Percentiles rank a stretch among this genome's conserved stretches.
These are phyloP conservation scores for Dryobota labecula DNA, from an alignment of 2,888 invertebrate species.

Conservation along the genomic window DNA sequence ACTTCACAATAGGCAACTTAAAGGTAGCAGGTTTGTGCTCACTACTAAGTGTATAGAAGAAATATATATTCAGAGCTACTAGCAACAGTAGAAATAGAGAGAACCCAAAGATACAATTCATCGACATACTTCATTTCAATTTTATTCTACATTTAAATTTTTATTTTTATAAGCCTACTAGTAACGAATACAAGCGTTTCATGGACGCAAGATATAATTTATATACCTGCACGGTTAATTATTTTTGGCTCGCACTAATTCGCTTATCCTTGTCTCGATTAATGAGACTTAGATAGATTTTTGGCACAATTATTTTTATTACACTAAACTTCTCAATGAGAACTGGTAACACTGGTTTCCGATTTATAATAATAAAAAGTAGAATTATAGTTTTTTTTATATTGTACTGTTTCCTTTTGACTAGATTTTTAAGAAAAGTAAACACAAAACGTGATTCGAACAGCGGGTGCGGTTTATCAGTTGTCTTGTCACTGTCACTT, in stretches of 20 bases:
- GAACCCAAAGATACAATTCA: constrained; percentile 87
- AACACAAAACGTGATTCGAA: constrained; percentile 4
- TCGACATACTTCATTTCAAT: constrained; percentile 78
- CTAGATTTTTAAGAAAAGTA: constrained; percentile 14
- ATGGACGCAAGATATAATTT: constrained; percentile 18
- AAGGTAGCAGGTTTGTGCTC: constrained; percentile 73
- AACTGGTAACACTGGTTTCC: neutral
- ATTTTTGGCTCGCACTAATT: constrained; percentile 49
- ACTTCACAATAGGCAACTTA: constrained; percentile 75
- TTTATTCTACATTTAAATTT: constrained; percentile 14
- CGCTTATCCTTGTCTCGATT: constrained; percentile 43
- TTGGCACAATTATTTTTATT: constrained; percentile 37
- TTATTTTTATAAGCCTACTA: neutral
- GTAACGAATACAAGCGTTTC: constrained; percentile 17
- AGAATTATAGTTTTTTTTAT: neutral
- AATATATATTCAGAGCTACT: constrained; percentile 85
- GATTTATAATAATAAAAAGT: neutral
- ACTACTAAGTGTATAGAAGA: constrained; percentile 83
- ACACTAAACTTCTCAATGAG: constrained; percentile 3
- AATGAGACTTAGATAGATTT: constrained; percentile 15
- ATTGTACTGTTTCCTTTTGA: neutral
- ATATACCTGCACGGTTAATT: constrained; percentile 33
- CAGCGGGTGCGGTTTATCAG: neutral
- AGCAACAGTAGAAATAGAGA: constrained; percentile 83
- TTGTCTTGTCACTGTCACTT: neutral